Evolutionary conservation across 2,113 vertebrate species (phyloP).

Genomic region (Amphilophus citrinellus): DNA sequence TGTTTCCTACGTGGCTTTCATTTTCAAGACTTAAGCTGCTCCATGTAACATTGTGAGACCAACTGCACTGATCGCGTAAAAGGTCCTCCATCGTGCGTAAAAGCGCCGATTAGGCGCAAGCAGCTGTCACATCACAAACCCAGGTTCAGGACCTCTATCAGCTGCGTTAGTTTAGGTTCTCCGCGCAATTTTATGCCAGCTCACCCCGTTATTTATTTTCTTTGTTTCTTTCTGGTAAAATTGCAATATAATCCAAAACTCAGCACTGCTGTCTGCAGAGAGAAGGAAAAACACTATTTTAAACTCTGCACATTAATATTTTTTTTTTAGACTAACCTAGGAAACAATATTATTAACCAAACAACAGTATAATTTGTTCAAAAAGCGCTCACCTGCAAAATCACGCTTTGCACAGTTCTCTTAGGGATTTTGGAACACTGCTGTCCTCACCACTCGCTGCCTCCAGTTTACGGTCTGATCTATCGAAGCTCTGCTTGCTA

Average conservation of each 20-base stretch:
- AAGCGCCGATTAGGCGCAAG: constrained; percentile 47
- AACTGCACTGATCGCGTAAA: constrained; percentile 58
- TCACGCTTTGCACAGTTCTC: background rate
- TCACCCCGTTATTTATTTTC: background rate
- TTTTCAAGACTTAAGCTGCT: constrained; percentile 80
- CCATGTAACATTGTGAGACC: constrained; percentile 76
- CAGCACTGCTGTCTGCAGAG: background rate
- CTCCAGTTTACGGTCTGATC: constrained; percentile 21
- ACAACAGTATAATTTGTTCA: background rate
- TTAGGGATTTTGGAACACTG: background rate
- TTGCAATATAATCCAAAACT: background rate
- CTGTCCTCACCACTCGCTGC: constrained; percentile 19
- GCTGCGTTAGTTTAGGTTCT: background rate
- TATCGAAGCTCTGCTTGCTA: constrained; percentile 5
- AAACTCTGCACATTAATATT: background rate
- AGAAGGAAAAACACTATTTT: constrained; percentile 1
- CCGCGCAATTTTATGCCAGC: background rate
- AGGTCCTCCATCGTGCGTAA: constrained; percentile 78
- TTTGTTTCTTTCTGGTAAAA: background rate
- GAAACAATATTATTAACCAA: background rate
- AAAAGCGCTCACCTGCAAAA: constrained; percentile 28
- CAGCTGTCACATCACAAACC: constrained; percentile 51
- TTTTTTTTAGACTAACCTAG: background rate
- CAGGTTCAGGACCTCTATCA: background rate
- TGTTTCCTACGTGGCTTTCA: constrained; percentile 76